Conservation (phyloP, 2,888 invertebrate species). For the Dasysyrphus tricinctus region DNA sequence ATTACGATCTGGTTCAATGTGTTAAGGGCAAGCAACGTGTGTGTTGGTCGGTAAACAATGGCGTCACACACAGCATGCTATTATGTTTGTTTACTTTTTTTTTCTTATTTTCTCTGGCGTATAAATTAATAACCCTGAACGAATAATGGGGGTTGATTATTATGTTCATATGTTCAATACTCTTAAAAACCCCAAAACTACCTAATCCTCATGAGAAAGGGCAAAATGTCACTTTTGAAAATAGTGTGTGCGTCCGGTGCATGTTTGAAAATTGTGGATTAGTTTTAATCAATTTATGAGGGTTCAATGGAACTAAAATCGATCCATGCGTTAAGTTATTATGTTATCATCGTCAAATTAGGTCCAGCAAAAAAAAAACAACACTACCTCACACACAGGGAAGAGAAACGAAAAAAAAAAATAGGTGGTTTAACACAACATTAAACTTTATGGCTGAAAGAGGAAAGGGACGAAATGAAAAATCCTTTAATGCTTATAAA, state of each 20-base stretch:
- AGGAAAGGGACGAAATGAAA: neutral
- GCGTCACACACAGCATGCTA: constrained; percentile 3
- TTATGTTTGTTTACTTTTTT: neutral
- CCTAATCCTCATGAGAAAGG: neutral
- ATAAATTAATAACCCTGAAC: constrained; percentile 4
- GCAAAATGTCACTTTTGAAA: neutral
- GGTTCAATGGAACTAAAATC: constrained; percentile 11
- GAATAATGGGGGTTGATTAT: constrained; percentile 11
- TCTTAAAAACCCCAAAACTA: neutral
- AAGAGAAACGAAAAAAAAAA: too few species aligned
- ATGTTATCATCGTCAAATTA: neutral
- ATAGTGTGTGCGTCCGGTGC: neutral
- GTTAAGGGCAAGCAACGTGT: constrained; percentile 8
- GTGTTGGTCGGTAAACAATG: neutral
- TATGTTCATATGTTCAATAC: constrained; percentile 1
- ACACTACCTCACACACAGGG: neutral
- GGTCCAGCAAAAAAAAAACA: neutral
- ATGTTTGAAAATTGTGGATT: constrained; percentile 31
- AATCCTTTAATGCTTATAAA: neutral
- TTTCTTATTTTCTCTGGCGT: neutral
- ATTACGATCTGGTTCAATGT: constrained; percentile 32
- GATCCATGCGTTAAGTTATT: constrained; percentile 16
- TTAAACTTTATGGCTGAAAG: neutral
- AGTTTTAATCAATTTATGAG: constrained; percentile 36
- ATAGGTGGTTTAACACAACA: neutral